Percentiles rank a stretch among this genome's conserved stretches.
Evolutionary conservation across 92 coral and sea anemone species (phyloP).

Genomic region (Anthopleura xanthogrammica): DNA sequence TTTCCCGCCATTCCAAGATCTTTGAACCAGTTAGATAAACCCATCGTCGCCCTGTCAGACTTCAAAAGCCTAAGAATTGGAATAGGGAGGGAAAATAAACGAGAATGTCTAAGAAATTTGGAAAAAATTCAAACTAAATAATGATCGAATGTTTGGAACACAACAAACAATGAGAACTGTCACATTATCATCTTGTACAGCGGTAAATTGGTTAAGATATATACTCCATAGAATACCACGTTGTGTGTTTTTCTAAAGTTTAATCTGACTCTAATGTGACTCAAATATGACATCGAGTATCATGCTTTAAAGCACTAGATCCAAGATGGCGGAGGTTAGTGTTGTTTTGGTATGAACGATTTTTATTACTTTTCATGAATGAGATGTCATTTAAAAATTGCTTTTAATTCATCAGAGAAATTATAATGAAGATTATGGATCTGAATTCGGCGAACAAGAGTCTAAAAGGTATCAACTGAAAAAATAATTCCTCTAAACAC

Average conservation of each 20-base stretch:
- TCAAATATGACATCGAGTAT: slow-evolving; percentile 7
- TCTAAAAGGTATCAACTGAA: slow-evolving; percentile 37
- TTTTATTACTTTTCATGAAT: neutral
- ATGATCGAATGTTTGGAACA: neutral
- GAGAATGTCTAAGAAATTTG: neutral
- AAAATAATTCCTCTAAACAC: no score
- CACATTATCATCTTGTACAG: slow-evolving; percentile 15
- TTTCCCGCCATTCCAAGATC: slow-evolving; percentile 71
- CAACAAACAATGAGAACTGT: neutral
- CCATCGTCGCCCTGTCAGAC: slow-evolving; percentile 46
- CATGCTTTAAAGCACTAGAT: neutral
- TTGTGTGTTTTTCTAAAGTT: neutral
- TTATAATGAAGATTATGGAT: slow-evolving; percentile 74
- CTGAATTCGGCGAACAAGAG: slow-evolving; percentile 88
- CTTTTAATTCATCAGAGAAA: slow-evolving; percentile 40
- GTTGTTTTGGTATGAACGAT: neutral
- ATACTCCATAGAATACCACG: neutral
- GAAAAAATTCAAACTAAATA: neutral
- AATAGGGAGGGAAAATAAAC: neutral
- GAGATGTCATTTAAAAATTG: neutral
- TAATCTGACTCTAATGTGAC: neutral
- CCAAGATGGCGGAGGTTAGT: slow-evolving; percentile 51
- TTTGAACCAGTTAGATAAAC: slow-evolving; percentile 70
- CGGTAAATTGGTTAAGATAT: neutral
- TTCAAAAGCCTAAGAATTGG: neutral